Conservation (phyloP, 2,888 invertebrate species). For the Spilosoma lubricipeda region DNA sequence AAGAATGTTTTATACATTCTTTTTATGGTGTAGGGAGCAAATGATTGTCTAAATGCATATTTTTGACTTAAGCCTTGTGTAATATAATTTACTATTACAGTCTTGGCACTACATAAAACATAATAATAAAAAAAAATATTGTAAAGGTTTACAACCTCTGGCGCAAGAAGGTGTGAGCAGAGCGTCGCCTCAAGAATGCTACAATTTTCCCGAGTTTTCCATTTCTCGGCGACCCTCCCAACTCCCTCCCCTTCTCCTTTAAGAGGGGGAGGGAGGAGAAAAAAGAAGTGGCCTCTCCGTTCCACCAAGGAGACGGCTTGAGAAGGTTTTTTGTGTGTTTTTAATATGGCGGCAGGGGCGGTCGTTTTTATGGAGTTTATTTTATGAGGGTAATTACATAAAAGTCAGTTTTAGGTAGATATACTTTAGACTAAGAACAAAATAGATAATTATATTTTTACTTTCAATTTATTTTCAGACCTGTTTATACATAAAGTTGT, state of each 20-base stretch:
- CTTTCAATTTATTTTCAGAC: not conserved
- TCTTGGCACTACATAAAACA: no score
- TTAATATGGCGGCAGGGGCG: constrained; percentile 24
- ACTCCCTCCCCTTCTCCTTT: constrained; percentile 40
- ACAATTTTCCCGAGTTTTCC: constrained; percentile 87
- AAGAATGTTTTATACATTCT: no score
- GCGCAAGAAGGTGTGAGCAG: constrained; percentile 83
- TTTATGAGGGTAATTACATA: not conserved
- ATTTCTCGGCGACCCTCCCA: constrained; percentile 80
- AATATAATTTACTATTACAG: no score
- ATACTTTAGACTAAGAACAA: not conserved
- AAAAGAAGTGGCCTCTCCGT: constrained; percentile 80
- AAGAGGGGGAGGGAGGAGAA: constrained; percentile 65
- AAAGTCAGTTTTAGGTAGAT: not conserved
- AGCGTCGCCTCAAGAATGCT: constrained; percentile 87
- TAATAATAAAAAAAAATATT: not conserved
- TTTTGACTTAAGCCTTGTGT: no score
- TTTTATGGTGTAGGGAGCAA: no score
- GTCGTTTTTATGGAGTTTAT: constrained; percentile 15
- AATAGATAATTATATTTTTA: not conserved
- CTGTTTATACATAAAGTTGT: not conserved
- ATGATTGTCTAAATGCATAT: no score
- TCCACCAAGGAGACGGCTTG: constrained; percentile 69
- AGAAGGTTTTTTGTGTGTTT: constrained; percentile 50
- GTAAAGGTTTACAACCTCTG: constrained; percentile 63